Conservation (phyloP, 1,140 invertebrate genomes). For the Rhizoglyphus robini region DNA sequence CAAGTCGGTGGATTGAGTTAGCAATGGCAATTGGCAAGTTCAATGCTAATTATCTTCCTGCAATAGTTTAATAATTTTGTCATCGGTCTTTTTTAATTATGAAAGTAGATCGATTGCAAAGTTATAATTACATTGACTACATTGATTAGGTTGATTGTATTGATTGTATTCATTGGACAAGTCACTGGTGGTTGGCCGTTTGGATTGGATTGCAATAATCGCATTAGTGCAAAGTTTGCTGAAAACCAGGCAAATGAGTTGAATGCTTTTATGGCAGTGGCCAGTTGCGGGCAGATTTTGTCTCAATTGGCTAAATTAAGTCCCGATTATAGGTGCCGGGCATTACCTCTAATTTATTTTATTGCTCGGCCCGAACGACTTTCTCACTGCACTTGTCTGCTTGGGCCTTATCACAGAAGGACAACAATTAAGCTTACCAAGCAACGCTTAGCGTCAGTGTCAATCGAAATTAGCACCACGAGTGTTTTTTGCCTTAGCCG, state of each 20-base stretch:
- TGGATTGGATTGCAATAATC: constrained; percentile 7
- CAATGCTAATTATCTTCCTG: too few relatives aligned
- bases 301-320: constrained; percentile 12
- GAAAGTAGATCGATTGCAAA: too few relatives aligned
- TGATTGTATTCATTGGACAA: too few relatives aligned
- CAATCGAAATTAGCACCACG: constrained; percentile 1
- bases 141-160: too few relatives aligned
- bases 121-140: too few relatives aligned
- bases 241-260: too few relatives aligned
- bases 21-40: too few relatives aligned
- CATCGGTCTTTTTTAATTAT: too few relatives aligned
- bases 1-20: too few relatives aligned
- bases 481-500: not conserved
- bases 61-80: too few relatives aligned
- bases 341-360: not conserved
- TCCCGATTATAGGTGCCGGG: not conserved
- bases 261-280: too few relatives aligned
- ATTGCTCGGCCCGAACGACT: not conserved
- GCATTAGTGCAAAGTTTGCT: constrained; percentile 8
- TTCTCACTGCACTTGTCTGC: not conserved
- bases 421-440: not conserved
- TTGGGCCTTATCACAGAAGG: not conserved
- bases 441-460: not conserved
- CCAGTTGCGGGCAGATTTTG: not conserved
- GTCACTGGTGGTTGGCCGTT: too few relatives aligned